Evolutionary conservation across 2,113 vertebrate species (phyloP).

Genomic region (Lathamus discolor): DNA sequence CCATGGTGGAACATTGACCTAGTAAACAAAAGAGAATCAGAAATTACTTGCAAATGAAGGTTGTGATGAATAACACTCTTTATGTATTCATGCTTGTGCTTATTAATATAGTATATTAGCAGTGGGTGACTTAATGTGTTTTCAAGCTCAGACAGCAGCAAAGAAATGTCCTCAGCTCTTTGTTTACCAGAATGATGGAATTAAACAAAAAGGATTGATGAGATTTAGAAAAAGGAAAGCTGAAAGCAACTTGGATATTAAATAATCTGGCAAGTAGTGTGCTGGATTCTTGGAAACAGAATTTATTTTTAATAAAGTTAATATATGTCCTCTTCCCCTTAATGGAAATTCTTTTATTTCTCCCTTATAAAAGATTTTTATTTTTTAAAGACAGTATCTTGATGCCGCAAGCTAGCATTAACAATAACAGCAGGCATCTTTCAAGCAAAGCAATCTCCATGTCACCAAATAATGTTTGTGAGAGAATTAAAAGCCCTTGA

Average conservation of each 20-base stretch:
- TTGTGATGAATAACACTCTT: not conserved
- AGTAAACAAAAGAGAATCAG: not conserved
- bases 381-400: not conserved
- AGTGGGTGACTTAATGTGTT: not conserved
- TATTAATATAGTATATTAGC: not conserved
- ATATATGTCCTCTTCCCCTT: not conserved
- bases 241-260: not conserved
- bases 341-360: not conserved
- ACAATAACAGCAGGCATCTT: not conserved
- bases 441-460: slow-evolving; percentile 10
- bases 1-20: not conserved
- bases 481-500: not conserved
- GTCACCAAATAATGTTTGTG: not conserved
- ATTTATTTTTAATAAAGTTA: not conserved
- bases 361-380: not conserved
- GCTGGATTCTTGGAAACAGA: not conserved
- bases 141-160: not conserved
- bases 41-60: slow-evolving; percentile 3
- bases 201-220: not conserved
- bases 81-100: not conserved
- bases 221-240: not conserved
- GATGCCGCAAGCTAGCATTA: not conserved
- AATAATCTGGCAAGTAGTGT: not conserved
- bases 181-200: not conserved
- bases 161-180: not conserved